Evolutionary conservation across 1,140 invertebrate genomes (phyloP), one percentile per base, ranked within the genome.

Genomic region (Bombus ignitus): DNA sequence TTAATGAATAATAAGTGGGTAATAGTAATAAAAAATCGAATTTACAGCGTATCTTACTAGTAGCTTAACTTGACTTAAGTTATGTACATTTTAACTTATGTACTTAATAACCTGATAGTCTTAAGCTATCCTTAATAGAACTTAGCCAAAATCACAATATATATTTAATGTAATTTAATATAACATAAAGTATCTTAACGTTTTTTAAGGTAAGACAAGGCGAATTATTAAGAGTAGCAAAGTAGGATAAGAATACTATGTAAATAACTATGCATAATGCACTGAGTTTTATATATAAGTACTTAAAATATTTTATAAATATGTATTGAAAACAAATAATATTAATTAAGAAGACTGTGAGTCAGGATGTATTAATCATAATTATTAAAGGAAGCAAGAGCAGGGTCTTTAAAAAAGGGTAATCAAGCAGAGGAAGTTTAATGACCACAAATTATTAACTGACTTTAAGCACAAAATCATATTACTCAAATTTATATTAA

Each of bases 61-160:
- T 86, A 87, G 81, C 88, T 89, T 89, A 90, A 74, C 78, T 84
- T 70, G 88, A 92, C 92, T 92, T 93, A 93, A 90, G 92, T 90
- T 92, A 92, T 92, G 81, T 90, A 88, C 81, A 82, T 85, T 77
- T 89, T 92, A 91, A 91, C 91, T 93, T 94, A 93, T 84, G 89
- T 85, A 73, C 87, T 91, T 89, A 88, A 92, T 89, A 93, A 87
- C 86, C 89, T 92, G 88, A 91, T 85, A 91, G 83, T 82, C 92
- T 94, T 94, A 94, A 92, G 91, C 88, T 93, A 94, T 86, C 87
- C 91, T 93, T 94, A 94, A 88, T 87, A 89, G 89, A 90, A 89
- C 92, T 92, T 92, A 92, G 80, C 82, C 79, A 83, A 77, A 91
- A 79, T 88, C 68, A 82, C 81, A 86, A 59, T 91, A 88, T 35